Evolutionary conservation across 2,113 vertebrate species (phyloP).

Genomic region (Bettongia penicillata): DNA sequence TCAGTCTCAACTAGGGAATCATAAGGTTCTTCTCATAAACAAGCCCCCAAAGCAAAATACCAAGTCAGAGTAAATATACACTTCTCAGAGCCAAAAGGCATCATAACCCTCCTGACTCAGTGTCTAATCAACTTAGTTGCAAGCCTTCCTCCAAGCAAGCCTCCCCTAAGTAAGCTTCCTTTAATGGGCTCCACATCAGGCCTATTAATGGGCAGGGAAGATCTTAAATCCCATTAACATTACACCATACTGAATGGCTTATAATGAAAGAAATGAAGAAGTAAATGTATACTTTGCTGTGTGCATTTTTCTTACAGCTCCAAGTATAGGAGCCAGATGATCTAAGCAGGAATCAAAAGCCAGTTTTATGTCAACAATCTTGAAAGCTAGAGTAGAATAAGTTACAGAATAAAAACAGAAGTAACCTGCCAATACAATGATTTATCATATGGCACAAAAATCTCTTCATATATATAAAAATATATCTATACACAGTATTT

Average conservation of each 20-base stretch:
- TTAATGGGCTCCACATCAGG: too few species aligned
- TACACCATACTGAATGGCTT: background rate
- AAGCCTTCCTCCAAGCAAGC: too few species aligned
- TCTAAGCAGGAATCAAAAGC: background rate
- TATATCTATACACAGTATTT: background rate
- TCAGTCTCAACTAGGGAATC: too few species aligned
- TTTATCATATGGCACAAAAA: background rate
- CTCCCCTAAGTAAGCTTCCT: too few species aligned
- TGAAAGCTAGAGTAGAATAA: background rate
- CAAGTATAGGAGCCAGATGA: background rate
- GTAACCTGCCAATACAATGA: background rate
- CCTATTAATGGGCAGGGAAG: too few species aligned
- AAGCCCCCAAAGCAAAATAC: too few species aligned
- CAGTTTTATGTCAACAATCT: background rate
- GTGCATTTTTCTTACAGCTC: background rate
- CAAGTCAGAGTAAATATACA: too few species aligned
- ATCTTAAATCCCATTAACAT: too few species aligned
- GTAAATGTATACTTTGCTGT: background rate
- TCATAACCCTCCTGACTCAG: too few species aligned
- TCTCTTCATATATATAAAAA: background rate
- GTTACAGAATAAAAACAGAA: background rate
- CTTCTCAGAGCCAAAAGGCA: too few species aligned
- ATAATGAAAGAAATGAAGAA: background rate
- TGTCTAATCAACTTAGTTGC: too few species aligned
- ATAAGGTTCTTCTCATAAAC: too few species aligned